Conservation (phyloP, 2,797 vertebrate genomes). For the Sebastes oblongus region DNA sequence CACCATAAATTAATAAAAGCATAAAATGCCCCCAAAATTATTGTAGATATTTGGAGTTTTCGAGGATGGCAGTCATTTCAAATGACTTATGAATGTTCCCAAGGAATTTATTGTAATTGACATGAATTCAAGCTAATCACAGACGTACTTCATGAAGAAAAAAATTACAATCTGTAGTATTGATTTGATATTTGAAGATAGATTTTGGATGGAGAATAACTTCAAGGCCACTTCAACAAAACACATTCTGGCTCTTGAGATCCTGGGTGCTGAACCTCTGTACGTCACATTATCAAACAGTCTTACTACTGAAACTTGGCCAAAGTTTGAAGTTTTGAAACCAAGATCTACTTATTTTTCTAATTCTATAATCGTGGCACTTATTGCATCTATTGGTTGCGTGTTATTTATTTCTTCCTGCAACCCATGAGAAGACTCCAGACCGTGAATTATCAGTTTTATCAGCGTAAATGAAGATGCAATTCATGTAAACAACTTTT, state of each 20-base stretch:
- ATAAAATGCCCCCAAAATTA: too few relatives aligned
- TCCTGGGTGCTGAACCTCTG: not conserved
- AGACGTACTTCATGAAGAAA: not conserved
- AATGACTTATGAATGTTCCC: too few relatives aligned
- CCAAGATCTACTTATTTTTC: not conserved
- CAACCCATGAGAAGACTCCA: not conserved
- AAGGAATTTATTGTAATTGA: not conserved
- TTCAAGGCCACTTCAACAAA: not conserved
- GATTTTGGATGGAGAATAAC: not conserved
- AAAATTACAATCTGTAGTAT: too few relatives aligned
- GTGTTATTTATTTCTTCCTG: not conserved
- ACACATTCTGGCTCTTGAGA: not conserved
- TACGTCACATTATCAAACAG: not conserved
- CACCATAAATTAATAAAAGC: too few relatives aligned
- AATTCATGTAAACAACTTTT: not conserved
- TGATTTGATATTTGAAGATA: not conserved
- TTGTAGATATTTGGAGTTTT: too few relatives aligned
- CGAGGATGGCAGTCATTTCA: not conserved
- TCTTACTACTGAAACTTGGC: not conserved
- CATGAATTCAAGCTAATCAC: not conserved
- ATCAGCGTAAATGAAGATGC: not conserved
- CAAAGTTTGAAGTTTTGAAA: not conserved
- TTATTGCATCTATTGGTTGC: not conserved
- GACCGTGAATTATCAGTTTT: not conserved
- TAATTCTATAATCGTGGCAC: too few relatives aligned